Evolutionary conservation across 2,797 vertebrate genomes (phyloP).

Genomic region (Amblyraja radiata): DNA sequence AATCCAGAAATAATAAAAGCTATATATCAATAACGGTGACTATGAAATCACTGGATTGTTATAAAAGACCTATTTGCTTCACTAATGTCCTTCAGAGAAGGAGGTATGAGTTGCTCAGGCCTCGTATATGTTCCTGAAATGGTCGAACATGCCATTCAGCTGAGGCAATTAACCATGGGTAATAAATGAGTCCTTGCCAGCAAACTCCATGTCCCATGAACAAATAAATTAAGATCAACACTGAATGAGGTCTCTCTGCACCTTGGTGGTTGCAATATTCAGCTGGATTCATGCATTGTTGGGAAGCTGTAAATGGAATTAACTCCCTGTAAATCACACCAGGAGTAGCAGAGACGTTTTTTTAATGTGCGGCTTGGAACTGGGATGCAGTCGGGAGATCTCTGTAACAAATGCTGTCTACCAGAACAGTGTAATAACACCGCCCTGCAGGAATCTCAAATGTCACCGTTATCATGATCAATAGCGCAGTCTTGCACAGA

Average conservation of each 20-base stretch:
- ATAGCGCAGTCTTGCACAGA: not conserved
- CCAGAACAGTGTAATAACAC: slow-evolving; percentile 1
- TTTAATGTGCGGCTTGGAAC: not conserved
- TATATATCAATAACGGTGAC: no score
- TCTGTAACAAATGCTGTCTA: not conserved
- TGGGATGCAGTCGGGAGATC: not conserved
- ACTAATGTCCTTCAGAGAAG: no score
- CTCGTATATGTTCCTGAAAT: no score
- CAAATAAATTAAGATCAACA: not conserved
- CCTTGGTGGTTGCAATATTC: not conserved
- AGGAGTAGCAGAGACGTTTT: no score
- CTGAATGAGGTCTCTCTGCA: not conserved
- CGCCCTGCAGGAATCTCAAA: not conserved
- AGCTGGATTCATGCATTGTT: not conserved
- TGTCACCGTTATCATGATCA: slow-evolving; percentile 7
- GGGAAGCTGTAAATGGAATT: not conserved
- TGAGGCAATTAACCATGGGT: no score
- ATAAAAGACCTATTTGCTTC: no score
- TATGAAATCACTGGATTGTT: no score
- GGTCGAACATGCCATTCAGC: no score
- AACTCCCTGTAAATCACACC: not conserved
- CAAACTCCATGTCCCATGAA: no score
- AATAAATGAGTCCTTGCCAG: no score
- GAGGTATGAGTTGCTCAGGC: no score
- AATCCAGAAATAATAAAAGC: no score